A percentile compares a stretch with the other conserved stretches of the same genome.
Conservation (phyloP, 1,140 invertebrate genomes). For the Lepidurus arcticus region DNA sequence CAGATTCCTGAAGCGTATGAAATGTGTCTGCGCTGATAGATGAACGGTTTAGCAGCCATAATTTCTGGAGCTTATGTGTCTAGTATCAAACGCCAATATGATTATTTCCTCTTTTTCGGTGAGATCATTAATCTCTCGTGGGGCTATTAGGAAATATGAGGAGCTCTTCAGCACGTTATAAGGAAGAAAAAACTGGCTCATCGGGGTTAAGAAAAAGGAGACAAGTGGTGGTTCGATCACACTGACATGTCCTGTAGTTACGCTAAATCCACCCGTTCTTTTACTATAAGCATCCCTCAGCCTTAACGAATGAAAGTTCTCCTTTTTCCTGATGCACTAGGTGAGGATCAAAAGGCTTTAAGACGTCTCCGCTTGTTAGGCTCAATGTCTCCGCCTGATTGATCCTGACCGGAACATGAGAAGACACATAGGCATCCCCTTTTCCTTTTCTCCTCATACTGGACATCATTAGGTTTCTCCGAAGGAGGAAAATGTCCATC, state of each 20-base stretch:
- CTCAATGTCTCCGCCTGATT: conserved; percentile 18
- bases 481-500: neutral
- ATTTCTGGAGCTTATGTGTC: too few species aligned
- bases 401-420: conserved; percentile 12
- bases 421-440: neutral
- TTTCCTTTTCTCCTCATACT: neutral
- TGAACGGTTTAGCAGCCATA: too few species aligned
- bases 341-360: conserved; percentile 18
- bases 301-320: neutral
- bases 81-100: neutral
- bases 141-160: conserved; percentile 5
- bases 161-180: neutral
- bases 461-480: neutral
- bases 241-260: neutral
- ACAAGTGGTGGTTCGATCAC: conserved; percentile 4
- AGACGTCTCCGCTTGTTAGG: conserved; percentile 18
- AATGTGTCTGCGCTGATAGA: too few species aligned
- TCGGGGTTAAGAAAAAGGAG: neutral
- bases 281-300: neutral
- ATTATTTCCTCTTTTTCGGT: neutral
- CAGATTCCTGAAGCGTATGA: too few species aligned
- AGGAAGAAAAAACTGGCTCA: neutral
- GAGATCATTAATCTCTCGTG: neutral
- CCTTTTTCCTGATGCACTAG: neutral
- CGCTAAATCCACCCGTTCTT: neutral